Evolutionary conservation across 2,797 vertebrate genomes (phyloP).

Genomic region (Falco columbarius): DNA sequence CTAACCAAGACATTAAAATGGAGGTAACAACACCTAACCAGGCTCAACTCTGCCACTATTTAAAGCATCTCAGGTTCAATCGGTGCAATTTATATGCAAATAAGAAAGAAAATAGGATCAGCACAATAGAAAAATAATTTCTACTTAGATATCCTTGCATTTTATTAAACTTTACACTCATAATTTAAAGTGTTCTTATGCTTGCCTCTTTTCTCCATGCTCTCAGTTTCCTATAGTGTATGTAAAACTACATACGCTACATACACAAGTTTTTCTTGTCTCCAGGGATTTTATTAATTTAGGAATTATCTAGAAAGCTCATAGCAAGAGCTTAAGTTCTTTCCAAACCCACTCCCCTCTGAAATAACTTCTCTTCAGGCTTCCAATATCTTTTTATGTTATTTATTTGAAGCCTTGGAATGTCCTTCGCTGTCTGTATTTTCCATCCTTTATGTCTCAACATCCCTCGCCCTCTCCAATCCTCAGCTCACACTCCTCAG

Average conservation of each 20-base stretch:
- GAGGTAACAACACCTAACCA: not conserved
- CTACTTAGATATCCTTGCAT: not conserved
- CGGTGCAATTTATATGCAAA: constrained; percentile 1
- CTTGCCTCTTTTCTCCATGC: not conserved
- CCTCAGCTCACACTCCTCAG: not conserved
- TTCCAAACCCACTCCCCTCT: not conserved
- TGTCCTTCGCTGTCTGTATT: not conserved
- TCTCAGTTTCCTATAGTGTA: not conserved
- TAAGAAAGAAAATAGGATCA: constrained; percentile 14
- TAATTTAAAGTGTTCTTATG: not conserved
- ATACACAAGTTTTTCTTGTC: not conserved
- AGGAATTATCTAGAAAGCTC: not conserved
- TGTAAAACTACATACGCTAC: not conserved
- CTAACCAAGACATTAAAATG: not conserved
- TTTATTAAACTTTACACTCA: not conserved
- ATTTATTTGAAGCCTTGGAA: not conserved
- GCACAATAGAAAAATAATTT: not conserved
- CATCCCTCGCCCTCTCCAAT: not conserved
- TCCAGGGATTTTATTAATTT: not conserved
- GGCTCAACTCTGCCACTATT: not conserved
- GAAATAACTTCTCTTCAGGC: not conserved
- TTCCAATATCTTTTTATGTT: not conserved
- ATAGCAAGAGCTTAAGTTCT: not conserved
- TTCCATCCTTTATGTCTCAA: not conserved
- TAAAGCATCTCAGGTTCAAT: not conserved